Conservation (phyloP, 2,888 invertebrate species). For the Epinotia brunnichana region DNA sequence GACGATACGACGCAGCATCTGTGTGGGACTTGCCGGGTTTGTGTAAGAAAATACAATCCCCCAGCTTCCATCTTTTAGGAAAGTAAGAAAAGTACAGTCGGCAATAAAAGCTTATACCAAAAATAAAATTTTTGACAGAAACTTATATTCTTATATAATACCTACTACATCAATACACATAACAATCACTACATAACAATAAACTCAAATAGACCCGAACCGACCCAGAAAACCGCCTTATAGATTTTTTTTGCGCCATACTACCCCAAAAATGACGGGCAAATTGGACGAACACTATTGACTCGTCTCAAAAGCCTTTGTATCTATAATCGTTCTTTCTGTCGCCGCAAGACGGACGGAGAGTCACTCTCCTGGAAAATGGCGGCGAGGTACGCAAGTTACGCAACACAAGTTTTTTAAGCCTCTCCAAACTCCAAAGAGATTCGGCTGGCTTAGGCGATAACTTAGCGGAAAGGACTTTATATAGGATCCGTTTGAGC, state of each 20-base stretch:
- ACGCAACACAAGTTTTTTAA: slow-evolving; percentile 49
- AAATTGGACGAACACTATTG: slow-evolving; percentile 42
- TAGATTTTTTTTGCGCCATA: slow-evolving; percentile 6
- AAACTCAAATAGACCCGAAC: not conserved
- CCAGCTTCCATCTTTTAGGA: too few relatives aligned
- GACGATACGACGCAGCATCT: too few relatives aligned
- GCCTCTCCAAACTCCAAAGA: slow-evolving; percentile 35
- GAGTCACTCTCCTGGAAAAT: slow-evolving; percentile 59
- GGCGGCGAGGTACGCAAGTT: slow-evolving; percentile 50
- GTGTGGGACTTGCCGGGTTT: too few relatives aligned
- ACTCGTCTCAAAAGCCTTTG: slow-evolving; percentile 51
- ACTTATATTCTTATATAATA: too few relatives aligned
- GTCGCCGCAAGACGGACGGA: slow-evolving; percentile 47
- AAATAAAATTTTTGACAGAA: too few relatives aligned
- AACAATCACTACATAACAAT: not conserved
- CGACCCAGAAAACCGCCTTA: not conserved
- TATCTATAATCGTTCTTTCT: slow-evolving; percentile 60
- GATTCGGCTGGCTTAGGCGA: slow-evolving; percentile 30
- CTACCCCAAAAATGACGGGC: slow-evolving; percentile 23
- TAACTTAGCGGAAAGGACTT: slow-evolving; percentile 29
- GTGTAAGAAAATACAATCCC: too few relatives aligned
- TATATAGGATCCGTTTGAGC: slow-evolving; percentile 14
- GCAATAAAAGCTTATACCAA: too few relatives aligned
- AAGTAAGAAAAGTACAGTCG: too few relatives aligned
- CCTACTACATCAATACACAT: too few relatives aligned